Conservation (phyloP, 2,113 vertebrate species). For the Zosterops pallidus region DNA sequence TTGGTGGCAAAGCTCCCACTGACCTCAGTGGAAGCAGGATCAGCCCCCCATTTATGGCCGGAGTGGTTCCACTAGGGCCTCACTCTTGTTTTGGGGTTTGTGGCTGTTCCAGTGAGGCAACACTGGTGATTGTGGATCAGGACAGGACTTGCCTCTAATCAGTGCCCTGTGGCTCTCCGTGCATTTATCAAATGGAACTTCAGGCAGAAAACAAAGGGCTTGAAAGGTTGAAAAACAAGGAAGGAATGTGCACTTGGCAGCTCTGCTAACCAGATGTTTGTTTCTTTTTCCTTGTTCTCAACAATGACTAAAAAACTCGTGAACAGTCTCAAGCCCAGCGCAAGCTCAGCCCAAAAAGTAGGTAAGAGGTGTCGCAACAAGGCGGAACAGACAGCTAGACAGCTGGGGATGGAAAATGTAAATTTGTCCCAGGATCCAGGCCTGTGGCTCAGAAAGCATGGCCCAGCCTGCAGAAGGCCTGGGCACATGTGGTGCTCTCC, state of each 20-base stretch:
- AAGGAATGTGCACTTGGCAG: slow-evolving; percentile 63
- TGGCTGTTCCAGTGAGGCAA: neutral
- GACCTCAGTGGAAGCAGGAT: neutral
- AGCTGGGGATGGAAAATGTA: slow-evolving; percentile 53
- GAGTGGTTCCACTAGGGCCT: neutral
- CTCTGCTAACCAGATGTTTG: slow-evolving; percentile 70
- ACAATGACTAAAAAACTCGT: slow-evolving; percentile 62
- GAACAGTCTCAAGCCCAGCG: neutral
- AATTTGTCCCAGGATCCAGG: neutral
- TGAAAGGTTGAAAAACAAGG: slow-evolving; percentile 65
- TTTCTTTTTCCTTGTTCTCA: slow-evolving; percentile 45
- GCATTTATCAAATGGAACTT: slow-evolving; percentile 60
- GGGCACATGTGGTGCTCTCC: neutral
- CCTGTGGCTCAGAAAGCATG: neutral
- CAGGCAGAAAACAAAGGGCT: slow-evolving; percentile 56
- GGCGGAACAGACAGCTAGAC: neutral
- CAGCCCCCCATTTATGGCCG: neutral
- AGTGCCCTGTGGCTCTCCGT: neutral
- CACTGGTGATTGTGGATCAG: neutral
- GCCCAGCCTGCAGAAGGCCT: neutral
- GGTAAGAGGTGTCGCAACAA: slow-evolving; percentile 65
- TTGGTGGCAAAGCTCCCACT: slow-evolving; percentile 4
- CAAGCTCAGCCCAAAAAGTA: slow-evolving; percentile 54
- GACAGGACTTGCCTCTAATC: neutral
- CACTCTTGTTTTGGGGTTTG: neutral